Evolutionary conservation across 1,140 invertebrate genomes (phyloP), one percentile per base, ranked within the genome.

Genomic region (Venturia canescens): DNA sequence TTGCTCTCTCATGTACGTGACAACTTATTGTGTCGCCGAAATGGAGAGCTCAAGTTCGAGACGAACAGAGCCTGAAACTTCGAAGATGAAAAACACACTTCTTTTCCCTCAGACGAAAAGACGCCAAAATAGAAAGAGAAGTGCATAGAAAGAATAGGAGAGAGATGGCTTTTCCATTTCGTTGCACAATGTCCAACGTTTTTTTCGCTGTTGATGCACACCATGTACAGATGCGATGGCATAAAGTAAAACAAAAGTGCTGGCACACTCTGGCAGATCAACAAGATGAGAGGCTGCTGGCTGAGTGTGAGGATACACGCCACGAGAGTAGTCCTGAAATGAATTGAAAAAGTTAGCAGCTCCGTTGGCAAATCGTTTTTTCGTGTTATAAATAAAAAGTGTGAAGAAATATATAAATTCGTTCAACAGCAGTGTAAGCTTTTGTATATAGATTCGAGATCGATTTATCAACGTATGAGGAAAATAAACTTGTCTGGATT

Each of bases 311-410:
- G 9, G 15, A 63, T 26, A 63, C 18, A 57, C 21, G 23, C 27
- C 60, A 63, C 23, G 23, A 63, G 60, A 63, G 11, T 1, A 63
- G 11, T 63, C 60, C 23, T 6, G 21, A 63, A 63, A 63, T 26
- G 60, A 63, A 63, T 63, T 63, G 60, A 63, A 63, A 63, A 63
- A 63, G 60, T 63, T 63, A 63, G 60, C 60, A 15, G 11, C n/a
- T 63, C 21, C 13, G 5, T 63, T 63, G 60, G 60, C 21, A 63
- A 23, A 26, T 63, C 50, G 18, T 53, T 63, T 26, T 26, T 26
- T 26, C 60, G 60, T 26, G 11, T n/a, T 63, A 63, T 23, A 63
- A 63, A 63, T 63, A 63, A 63, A 63, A 63, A n/a, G 60, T 26
- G 23, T 27, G 23, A 13, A 63, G n/a, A 63, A 63, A 63, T 63